These are phyloP conservation scores for Ursus arctos DNA, from an alignment of 2,113 vertebrate species.

Conservation along the genomic window DNA sequence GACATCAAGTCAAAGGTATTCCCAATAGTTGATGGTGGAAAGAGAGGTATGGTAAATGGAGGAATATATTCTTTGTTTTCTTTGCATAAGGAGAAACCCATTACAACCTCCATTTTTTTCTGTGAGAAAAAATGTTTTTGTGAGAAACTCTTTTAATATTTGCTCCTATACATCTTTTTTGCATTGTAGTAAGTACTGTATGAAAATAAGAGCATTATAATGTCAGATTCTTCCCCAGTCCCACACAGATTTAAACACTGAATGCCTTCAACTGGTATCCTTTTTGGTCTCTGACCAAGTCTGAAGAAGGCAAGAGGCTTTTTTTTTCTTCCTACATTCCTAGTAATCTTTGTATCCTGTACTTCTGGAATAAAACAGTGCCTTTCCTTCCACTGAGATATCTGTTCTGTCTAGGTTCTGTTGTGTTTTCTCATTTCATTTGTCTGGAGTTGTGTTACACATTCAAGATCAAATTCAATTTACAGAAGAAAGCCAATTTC, in stretches of 20 bases:
- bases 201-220: background rate
- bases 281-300: background rate
- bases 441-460: background rate
- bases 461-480: constrained; percentile 21
- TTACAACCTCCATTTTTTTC: background rate
- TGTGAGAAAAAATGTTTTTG: background rate
- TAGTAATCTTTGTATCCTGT: background rate
- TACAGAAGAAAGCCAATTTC: background rate
- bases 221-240: background rate
- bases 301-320: background rate
- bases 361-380: background rate
- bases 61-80: background rate
- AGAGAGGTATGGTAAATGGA: background rate
- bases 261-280: background rate
- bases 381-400: background rate
- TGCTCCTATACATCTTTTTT: background rate
- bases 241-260: background rate
- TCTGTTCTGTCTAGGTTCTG: background rate
- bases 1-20: background rate
- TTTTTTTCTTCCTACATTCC: background rate
- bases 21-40: background rate
- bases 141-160: background rate
- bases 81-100: background rate
- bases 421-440: background rate
- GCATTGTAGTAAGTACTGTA: background rate